Percentiles rank a stretch among this genome's conserved stretches.
Evolutionary conservation across 2,797 vertebrate species (phyloP).

Genomic region (Poecilia gillii): DNA sequence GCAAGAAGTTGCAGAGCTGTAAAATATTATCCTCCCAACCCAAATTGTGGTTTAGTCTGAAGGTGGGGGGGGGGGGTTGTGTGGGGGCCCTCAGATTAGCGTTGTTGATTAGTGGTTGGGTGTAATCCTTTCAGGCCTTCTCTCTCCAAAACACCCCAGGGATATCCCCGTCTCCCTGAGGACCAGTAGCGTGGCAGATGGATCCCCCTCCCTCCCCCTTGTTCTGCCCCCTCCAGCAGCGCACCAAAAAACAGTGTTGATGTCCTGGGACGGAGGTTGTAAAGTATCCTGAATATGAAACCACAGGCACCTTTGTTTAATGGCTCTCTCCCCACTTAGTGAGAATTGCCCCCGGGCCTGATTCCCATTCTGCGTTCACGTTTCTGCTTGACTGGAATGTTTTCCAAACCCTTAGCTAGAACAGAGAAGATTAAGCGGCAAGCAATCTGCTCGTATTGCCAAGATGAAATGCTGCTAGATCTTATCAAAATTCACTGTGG

Average conservation of each 20-base stretch:
- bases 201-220: slow-evolving; percentile 70
- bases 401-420: slow-evolving; percentile 75
- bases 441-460: slow-evolving; percentile 67
- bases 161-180: slow-evolving; percentile 82
- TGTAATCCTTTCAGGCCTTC: slow-evolving; percentile 86
- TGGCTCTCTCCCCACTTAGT: slow-evolving; percentile 80
- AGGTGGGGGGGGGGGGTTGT: slow-evolving; percentile 70
- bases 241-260: slow-evolving; percentile 81
- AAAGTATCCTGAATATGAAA: slow-evolving; percentile 82
- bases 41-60: slow-evolving; percentile 73
- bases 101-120: slow-evolving; percentile 85
- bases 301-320: slow-evolving; percentile 80
- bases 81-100: slow-evolving; percentile 82
- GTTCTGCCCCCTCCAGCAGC: slow-evolving; percentile 63
- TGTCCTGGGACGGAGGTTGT: slow-evolving; percentile 81
- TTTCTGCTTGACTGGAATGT: slow-evolving; percentile 76
- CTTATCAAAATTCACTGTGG: slow-evolving; percentile 56
- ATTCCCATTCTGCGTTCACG: slow-evolving; percentile 77
- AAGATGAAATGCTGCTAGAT: slow-evolving; percentile 51
- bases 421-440: slow-evolving; percentile 68
- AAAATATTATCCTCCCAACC: slow-evolving; percentile 56
- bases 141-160: slow-evolving; percentile 82
- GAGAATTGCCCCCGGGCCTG: slow-evolving; percentile 76
- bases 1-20: slow-evolving; percentile 34
- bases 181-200: slow-evolving; percentile 85